phyloP scores from a whole-genome alignment of 2,888 invertebrate species.

The Portevinia maculata region DNA sequence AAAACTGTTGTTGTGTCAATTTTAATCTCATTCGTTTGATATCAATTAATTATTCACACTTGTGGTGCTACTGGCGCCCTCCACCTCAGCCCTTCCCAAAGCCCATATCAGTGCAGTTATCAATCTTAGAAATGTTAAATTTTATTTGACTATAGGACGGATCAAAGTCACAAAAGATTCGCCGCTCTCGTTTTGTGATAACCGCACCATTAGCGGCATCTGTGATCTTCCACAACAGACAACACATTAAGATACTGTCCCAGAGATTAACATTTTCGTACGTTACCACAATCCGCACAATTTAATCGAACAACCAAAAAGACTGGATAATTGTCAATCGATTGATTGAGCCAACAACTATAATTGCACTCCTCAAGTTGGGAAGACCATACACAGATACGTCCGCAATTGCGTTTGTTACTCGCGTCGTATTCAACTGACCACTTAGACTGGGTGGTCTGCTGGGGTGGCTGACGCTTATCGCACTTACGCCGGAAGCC shows the following conservation, averaged over 20 bases:
- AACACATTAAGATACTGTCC: conserved; percentile 55
- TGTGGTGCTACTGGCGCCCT: conserved; percentile 12
- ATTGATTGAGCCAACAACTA: conserved; percentile 52
- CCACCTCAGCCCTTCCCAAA: neutral
- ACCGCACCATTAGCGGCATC: conserved; percentile 60
- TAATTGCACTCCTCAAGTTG: conserved; percentile 37
- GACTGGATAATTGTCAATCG: conserved; percentile 46
- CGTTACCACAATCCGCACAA: neutral
- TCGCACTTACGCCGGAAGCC: conserved; percentile 69
- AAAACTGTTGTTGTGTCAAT: conserved; percentile 63
- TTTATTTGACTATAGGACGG: conserved; percentile 38
- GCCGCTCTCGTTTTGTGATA: conserved; percentile 60
- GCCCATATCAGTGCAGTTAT: conserved; percentile 26
- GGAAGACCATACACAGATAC: conserved; percentile 25
- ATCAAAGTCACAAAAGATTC: conserved; percentile 42
- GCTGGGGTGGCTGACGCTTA: conserved; percentile 37
- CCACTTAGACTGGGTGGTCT: conserved; percentile 64
- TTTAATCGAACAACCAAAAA: conserved; percentile 41
- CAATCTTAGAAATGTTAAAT: conserved; percentile 47
- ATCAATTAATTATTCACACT: conserved; percentile 65
- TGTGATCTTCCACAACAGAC: conserved; percentile 46
- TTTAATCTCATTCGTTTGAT: conserved; percentile 48
- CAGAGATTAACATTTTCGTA: conserved; percentile 46
- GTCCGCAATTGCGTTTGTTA: conserved; percentile 19
- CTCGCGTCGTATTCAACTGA: conserved; percentile 31